Conservation (phyloP, 2,113 vertebrate species). For the Eclectus roratus region DNA sequence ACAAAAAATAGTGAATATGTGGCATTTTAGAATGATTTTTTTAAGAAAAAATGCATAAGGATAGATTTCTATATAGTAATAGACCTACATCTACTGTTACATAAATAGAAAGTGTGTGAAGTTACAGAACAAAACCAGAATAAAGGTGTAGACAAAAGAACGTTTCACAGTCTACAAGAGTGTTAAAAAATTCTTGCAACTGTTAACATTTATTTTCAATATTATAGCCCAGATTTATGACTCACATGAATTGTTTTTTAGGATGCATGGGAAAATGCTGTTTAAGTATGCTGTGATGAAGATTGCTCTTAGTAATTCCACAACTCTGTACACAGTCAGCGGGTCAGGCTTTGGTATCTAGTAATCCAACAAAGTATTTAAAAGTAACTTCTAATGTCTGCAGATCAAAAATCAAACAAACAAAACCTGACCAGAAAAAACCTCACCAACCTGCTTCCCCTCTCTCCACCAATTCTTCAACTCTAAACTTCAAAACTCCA, state of each 20-base stretch:
- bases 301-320: background rate
- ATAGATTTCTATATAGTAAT: background rate
- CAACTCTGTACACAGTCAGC: rapidly evolving
- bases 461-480: background rate
- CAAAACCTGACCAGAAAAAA: background rate
- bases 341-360: background rate
- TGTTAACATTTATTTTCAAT: background rate
- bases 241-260: background rate
- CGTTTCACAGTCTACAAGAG: background rate
- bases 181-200: background rate
- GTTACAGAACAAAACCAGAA: background rate
- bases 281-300: background rate
- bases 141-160: background rate
- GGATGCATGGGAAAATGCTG: background rate
- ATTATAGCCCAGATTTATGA: background rate
- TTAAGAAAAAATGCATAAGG: background rate
- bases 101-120: background rate
- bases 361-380: background rate
- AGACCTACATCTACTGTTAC: background rate
- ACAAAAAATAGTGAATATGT: background rate
- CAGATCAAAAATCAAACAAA: background rate
- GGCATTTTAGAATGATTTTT: background rate
- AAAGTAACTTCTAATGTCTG: background rate
- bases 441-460: rapidly evolving
- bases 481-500: background rate